Evolutionary conservation across 1,140 invertebrate species (phyloP).

Genomic region (Halesus radiatus): DNA sequence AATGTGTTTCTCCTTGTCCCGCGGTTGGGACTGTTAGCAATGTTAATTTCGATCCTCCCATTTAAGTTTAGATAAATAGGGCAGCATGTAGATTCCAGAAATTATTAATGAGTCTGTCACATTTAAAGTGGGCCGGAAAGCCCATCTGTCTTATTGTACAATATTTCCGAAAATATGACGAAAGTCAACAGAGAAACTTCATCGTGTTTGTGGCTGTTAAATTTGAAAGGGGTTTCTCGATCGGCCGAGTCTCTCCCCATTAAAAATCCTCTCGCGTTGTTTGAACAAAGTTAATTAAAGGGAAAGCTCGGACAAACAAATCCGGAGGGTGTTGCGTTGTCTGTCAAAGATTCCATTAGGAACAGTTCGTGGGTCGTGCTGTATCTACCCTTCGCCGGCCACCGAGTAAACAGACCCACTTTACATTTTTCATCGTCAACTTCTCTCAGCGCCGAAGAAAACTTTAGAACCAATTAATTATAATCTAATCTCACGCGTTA

Average conservation of each 20-base stretch:
- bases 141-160: background rate
- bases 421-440: constrained; percentile 16
- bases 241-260: constrained; percentile 11
- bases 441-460: background rate
- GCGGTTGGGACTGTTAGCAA: too few relatives aligned
- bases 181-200: constrained; percentile 13
- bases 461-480: constrained; percentile 7
- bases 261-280: constrained; percentile 33
- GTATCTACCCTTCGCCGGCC: constrained; percentile 22
- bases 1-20: too few relatives aligned
- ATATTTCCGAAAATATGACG: constrained; percentile 2
- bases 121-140: background rate
- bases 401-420: background rate
- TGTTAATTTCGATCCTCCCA: too few relatives aligned
- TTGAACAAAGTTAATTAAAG: constrained; percentile 35
- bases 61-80: too few relatives aligned
- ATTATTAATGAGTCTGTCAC: constrained; percentile 4
- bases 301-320: constrained; percentile 31
- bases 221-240: constrained; percentile 14
- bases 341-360: constrained; percentile 41
- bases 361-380: constrained; percentile 6
- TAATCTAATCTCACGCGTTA: background rate
- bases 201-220: constrained; percentile 10
- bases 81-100: background rate
- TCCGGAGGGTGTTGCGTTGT: constrained; percentile 14